Base-by-base conservation (phyloP, 2,113 vertebrate genomes). In the Coptodon rendalli region DNA sequence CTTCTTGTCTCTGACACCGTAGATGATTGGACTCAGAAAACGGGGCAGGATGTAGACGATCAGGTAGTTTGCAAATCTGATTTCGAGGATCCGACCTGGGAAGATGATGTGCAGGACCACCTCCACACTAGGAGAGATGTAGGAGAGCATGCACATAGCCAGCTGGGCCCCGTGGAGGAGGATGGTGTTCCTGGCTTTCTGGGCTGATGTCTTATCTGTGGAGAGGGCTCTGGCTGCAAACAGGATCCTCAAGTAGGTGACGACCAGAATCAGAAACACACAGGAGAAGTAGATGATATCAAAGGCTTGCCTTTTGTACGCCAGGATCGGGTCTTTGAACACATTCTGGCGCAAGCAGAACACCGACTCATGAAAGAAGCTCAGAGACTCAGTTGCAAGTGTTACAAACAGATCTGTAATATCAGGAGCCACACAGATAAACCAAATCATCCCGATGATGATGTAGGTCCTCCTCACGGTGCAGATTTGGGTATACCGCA, bases 71-170 rank as follows among this genome's bases (percentile, higher is more conserved):
- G 92, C 91, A 0, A 76, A 96, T 43, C 95, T 87, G n/a, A 97
- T 96, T 36, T 96, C 92, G 1, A 91, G 43, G 9, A 90, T 53
- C 2, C 22, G 40, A 1, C 91, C 91, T 1, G 95, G 95, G 36
- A 96, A 95, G 76, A 93, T 91, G 7, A 92, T 71, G 19, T 29
- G 85, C 12, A 97, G 86, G 1, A 94, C 2, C 0, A 91, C 3
- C 90, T 96, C 96, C 63, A 96, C 83, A 1, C 87, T 95, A 3
- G 95, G 95, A 7, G 95, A 96, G 73, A 96, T 66, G 86, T 96
- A 96, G 36, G 95, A 96, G 12, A 96, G 94, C 94, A 96, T 85
- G 87, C 96, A 97, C 96, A 97, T 95, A 57, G 95, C 89, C 53
- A 96, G 89, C 94, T 97, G 96, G 3, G 40, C 89, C 2, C 95